phyloP scores from a whole-genome alignment of 2,113 vertebrate genomes.

The Xyrauchen texanus region DNA sequence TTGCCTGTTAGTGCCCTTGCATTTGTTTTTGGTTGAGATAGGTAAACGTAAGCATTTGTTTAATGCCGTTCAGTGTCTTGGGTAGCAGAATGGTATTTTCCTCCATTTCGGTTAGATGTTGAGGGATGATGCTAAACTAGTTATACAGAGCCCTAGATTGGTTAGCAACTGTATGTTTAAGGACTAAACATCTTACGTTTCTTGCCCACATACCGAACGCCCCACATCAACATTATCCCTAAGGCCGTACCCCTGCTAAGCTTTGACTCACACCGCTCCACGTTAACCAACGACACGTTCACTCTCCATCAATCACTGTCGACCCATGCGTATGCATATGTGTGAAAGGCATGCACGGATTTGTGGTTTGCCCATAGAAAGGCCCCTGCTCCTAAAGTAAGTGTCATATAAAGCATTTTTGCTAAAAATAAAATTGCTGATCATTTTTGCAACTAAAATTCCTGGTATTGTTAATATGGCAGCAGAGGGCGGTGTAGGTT shows the following conservation, averaged over 20 bases:
- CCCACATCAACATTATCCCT: neutral
- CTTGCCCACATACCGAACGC: neutral
- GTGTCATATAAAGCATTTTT: constrained; percentile 58
- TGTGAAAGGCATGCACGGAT: neutral
- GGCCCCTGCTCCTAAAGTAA: constrained; percentile 18
- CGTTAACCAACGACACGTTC: constrained; percentile 4
- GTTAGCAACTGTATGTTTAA: neutral
- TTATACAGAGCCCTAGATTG: neutral
- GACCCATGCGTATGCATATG: neutral
- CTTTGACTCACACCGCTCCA: neutral
- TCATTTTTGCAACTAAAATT: constrained; percentile 39
- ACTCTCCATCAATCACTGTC: neutral
- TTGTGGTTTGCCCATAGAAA: neutral
- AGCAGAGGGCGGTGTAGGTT: constrained; percentile 46
- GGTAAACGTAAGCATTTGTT: constrained; percentile 31
- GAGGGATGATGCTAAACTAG: constrained; percentile 64
- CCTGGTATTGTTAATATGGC: constrained; percentile 48
- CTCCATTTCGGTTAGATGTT: constrained; percentile 64
- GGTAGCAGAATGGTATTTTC: constrained; percentile 51
- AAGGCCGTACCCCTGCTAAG: constrained; percentile 6
- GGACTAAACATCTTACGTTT: neutral
- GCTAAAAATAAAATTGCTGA: constrained; percentile 47
- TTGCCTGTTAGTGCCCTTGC: constrained; percentile 29
- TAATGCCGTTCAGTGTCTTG: constrained; percentile 37
- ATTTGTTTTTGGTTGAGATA: constrained; percentile 4